Conservation (phyloP, 2,888 invertebrate genomes). For the Flexamia atlantica region DNA sequence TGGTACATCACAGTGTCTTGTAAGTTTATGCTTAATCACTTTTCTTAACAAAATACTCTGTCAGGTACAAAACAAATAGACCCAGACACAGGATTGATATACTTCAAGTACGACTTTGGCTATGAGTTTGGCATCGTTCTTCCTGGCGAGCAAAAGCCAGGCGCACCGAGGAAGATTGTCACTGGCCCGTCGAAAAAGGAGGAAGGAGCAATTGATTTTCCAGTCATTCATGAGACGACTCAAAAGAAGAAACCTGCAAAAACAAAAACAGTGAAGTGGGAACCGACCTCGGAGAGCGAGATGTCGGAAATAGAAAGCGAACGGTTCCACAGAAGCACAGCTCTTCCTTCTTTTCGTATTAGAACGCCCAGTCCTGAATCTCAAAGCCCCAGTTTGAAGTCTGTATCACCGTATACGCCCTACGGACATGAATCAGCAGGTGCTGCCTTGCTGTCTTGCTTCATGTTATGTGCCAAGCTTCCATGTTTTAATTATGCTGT, state of each 20-base stretch:
- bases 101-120: slow-evolving; percentile 90
- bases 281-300: slow-evolving; percentile 81
- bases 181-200: slow-evolving; percentile 75
- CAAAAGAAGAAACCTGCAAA: slow-evolving; percentile 73
- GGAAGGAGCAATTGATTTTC: slow-evolving; percentile 81
- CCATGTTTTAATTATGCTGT: not conserved
- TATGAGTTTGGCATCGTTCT: slow-evolving; percentile 87
- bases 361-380: slow-evolving; percentile 78
- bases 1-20: too few species aligned
- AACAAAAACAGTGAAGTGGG: slow-evolving; percentile 79
- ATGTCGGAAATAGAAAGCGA: slow-evolving; percentile 79
- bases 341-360: slow-evolving; percentile 66
- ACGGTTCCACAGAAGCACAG: slow-evolving; percentile 66
- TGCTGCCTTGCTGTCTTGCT: slow-evolving; percentile 60
- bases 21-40: slow-evolving; percentile 3
- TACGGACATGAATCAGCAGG: slow-evolving; percentile 69
- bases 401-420: slow-evolving; percentile 76
- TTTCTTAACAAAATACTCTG: slow-evolving; percentile 40
- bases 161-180: slow-evolving; percentile 64
- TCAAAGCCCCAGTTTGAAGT: slow-evolving; percentile 79
- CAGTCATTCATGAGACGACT: slow-evolving; percentile 82
- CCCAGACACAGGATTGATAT: slow-evolving; percentile 86
- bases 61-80: slow-evolving; percentile 87
- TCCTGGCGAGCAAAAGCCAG: slow-evolving; percentile 74
- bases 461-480: not conserved